phyloP scores from a whole-genome alignment of 2,888 invertebrate species.

The Harpalus rubripes region DNA sequence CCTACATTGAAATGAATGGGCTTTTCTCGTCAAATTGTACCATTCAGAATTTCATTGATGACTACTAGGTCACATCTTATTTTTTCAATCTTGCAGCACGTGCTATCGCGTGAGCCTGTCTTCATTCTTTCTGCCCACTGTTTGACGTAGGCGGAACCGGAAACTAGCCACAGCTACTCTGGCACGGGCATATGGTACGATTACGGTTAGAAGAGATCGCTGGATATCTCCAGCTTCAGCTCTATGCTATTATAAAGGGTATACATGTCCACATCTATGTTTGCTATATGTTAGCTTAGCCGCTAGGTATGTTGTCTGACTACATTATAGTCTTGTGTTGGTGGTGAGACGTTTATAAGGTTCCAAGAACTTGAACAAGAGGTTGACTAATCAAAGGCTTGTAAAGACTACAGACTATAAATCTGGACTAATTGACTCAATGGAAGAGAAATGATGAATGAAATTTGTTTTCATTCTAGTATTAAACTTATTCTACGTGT shows the following conservation, averaged over 20 bases:
- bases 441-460: not conserved
- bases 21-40: too few species aligned
- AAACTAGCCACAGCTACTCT: conserved; percentile 23
- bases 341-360: not conserved
- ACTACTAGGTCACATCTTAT: not conserved
- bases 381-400: too few species aligned
- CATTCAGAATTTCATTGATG: not conserved
- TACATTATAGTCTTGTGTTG: not conserved
- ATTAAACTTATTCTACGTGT: too few species aligned
- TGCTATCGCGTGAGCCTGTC: not conserved
- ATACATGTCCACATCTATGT: not conserved
- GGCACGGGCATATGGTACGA: not conserved
- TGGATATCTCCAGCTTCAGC: not conserved
- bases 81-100: not conserved
- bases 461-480: too few species aligned
- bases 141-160: conserved; percentile 49
- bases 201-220: not conserved
- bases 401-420: not conserved
- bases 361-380: not conserved
- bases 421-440: conserved; percentile 5
- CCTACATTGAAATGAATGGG: too few species aligned
- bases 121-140: not conserved
- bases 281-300: not conserved
- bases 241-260: too few species aligned
- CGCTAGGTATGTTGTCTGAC: not conserved